Base-by-base conservation (phyloP, 2,797 vertebrate genomes). In the Pelobates cultripes region DNA sequence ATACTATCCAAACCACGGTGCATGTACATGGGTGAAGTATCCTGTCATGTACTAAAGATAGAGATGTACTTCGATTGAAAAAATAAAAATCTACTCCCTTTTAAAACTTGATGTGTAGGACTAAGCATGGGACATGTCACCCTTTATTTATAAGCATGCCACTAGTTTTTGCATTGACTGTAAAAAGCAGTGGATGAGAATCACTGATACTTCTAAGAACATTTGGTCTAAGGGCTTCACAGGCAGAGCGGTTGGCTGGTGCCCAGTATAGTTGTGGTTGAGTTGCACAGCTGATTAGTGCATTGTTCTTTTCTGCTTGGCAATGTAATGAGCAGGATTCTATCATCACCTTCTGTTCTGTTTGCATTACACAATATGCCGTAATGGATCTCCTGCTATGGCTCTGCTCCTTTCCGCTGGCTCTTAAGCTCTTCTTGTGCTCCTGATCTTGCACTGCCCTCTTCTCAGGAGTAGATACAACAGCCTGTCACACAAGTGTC, bases 291-390 rank as follows among this genome's bases (percentile, higher is more conserved):
- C 75, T 82, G 75, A 82, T 82, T 82, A 78, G 63, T 60, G 28
- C 75, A 82, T 82, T 82, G 81, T 82, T 77, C 81, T 78, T 73
- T 55, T 82, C 47, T 60, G 75, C 70, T 78, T 77, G 75, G 51
- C 63, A 69, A 61, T 28, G 73, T 51, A 82, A 77, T 77, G 51
- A 70, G 60, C 69, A 44, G 45, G 47, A 73, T 73, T 78, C 80
- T 82, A 40, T 82, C 69, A 73, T 82, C 80, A 10, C 57, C 43
- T 13, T 61, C 41, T 77, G 47, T 74, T 61, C 17, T 82, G 63
- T 78, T 77, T 77, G 64, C 42, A 73, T 82, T 77, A 61, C 81
- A 78, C 75, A 82, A 78, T 72, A n/a, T 41, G n/a, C 69, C 3
- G 73, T 81, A 81, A 82, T 77, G 80, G 74, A 82, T 77, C 72